Conservation (phyloP, 1,140 invertebrate genomes). For the Nautilus pompilius region DNA sequence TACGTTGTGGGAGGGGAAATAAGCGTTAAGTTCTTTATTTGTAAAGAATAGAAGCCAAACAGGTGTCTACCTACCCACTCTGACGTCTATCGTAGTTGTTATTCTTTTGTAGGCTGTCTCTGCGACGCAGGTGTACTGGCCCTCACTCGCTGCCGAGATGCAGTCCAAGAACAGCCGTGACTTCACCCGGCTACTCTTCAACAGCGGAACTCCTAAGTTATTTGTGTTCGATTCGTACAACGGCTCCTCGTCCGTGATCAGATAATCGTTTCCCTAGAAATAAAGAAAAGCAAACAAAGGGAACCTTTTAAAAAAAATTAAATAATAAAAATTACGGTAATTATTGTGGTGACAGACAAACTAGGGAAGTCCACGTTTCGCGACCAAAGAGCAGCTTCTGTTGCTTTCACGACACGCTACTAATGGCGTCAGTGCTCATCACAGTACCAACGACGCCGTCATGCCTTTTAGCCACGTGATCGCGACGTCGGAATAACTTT, state of each 20-base stretch:
- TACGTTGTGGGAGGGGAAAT: no score
- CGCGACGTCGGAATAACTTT: no score
- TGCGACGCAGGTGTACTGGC: conserved; percentile 33
- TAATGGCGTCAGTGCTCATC: no score
- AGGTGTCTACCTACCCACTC: conserved; percentile 20
- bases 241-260: conserved; percentile 21
- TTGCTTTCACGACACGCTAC: no score
- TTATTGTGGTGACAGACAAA: not conserved
- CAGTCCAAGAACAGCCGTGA: conserved; percentile 36
- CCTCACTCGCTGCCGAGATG: conserved; percentile 18
- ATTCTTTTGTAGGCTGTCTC: conserved; percentile 25
- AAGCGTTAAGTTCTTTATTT: no score
- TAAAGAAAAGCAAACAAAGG: not conserved
- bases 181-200: conserved; percentile 22
- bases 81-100: conserved; percentile 17
- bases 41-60: no score
- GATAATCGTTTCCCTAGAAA: conserved; percentile 23
- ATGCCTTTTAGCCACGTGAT: no score
- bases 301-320: not conserved
- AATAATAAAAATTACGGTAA: not conserved
- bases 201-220: conserved; percentile 1
- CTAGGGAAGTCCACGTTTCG: not conserved
- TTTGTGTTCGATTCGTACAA: conserved; percentile 21
- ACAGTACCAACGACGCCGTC: no score
- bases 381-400: not conserved